Evolutionary conservation across 2,888 invertebrate genomes (phyloP), one percentile per base, ranked within the genome.

Genomic region (Andrena fulva): DNA sequence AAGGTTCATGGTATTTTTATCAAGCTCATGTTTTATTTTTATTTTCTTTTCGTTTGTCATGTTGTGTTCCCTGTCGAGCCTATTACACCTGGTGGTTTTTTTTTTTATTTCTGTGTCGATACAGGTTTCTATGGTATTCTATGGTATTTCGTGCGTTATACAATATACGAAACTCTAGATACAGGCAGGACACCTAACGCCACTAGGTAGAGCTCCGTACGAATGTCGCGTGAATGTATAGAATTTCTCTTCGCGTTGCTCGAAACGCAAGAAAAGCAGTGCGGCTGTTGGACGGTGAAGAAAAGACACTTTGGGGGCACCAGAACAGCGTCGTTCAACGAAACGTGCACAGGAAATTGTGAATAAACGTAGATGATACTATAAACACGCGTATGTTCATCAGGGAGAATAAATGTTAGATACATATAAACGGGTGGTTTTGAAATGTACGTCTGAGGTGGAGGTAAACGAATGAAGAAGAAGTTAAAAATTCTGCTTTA

Each of bases 121-220:
- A 62, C 60, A 20, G 31, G 31, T 62, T 31, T 33, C 33, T 31
- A 5, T 20, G 16, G 0, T 20, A 8, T 6, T 33, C 8, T 10
- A 56, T 33, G 16, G 2, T 62, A n/a, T 16, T 62, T n/a, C 24
- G 31, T 33, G 60, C 33, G n/a, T 62, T 48, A 77, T 77, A 75
- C 81, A 82, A 82, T 76, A 63, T 67, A 70, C 67, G 81, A 84
- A 76, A 81, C 79, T 60, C 54, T 84, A 86, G 64, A 81, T 48
- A 63, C 50, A 29, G 42, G 59, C 42, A 12, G 4, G 80, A 78
- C 62, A 76, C 48, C 33, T 54, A 70, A 85, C 62, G 75, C 64
- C 71, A 20, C 52, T 59, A 33, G 70, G 71, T 29, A 66, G 75
- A 66, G 12, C 56, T 27, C 60, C 50, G 56, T 73, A 67, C 66